A percentile compares a stretch with the other conserved stretches of the same genome.
phyloP scores from a whole-genome alignment of 2,888 invertebrate genomes.

The Sarcophaga rosellei region DNA sequence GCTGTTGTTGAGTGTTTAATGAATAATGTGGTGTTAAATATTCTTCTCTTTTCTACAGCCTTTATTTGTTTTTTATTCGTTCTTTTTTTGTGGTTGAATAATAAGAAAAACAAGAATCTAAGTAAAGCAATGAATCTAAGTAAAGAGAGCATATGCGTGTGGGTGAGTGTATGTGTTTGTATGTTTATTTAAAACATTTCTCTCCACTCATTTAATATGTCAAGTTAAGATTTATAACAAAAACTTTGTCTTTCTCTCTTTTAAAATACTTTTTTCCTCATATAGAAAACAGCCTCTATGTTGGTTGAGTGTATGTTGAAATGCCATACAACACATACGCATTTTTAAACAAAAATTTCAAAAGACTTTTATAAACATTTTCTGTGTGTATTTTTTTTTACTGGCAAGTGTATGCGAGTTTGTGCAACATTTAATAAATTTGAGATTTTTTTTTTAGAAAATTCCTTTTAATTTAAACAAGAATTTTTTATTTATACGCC shows the following conservation, averaged over 20 bases:
- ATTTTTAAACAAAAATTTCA: neutral
- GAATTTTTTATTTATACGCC: too few relatives aligned
- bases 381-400: too few relatives aligned
- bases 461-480: too few relatives aligned
- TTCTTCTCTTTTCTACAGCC: neutral
- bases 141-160: neutral
- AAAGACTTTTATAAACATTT: too few relatives aligned
- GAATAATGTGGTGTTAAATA: constrained; percentile 43
- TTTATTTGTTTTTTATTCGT: neutral
- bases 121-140: too few relatives aligned
- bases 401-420: too few relatives aligned
- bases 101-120: constrained; percentile 12
- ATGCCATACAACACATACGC: neutral
- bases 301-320: neutral
- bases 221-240: constrained; percentile 58
- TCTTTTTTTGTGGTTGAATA: constrained; percentile 4
- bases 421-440: too few relatives aligned
- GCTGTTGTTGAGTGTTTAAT: neutral
- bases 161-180: neutral
- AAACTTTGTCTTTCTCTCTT: constrained; percentile 43
- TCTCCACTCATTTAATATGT: constrained; percentile 53
- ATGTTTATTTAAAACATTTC: neutral
- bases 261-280: neutral
- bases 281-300: neutral
- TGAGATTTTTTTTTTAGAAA: too few relatives aligned